Evolutionary conservation across 2,113 vertebrate species (phyloP), one percentile per base, ranked within the genome.

Genomic region (Thalassoma bifasciatum): DNA sequence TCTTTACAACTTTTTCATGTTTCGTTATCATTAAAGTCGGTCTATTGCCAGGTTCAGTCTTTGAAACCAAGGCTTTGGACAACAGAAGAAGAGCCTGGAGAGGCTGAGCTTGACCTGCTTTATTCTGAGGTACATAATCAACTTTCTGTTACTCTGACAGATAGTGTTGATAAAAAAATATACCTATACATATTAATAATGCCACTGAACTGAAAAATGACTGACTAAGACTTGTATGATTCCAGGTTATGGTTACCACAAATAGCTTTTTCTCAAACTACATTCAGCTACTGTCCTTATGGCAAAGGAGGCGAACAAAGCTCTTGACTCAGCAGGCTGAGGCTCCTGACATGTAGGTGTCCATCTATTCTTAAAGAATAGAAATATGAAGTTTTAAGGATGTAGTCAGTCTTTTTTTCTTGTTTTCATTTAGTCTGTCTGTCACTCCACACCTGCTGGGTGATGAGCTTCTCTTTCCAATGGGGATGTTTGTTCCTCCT

Each of bases 211-310:
- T 16, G 24, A n/a, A 63, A 23, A 36, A 54, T 34, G 5, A 47
- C 12, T 76, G n/a, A 77, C 30, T 22, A 11, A 4, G n/a, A 19
- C 19, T 19, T 61, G 21, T 73, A 4, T 68, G 8, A 57, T 78
- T 86, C 19, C 75, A 94, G 94, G 88, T 94, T 37, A 75, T 65
- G 5, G 30, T 93, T 56, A 77, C 53, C 72, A 68, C 79, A 49
- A 44, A 74, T 1, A 79, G 68, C 76, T 94, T 93, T 86, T 95
- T 95, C 86, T 91, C 90, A 71, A 94, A 93, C 87, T 94, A 93
- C 26, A 71, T 93, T 54, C 92, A 93, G 77, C 73, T 90, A 1
- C 91, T 94, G 36, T 74, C 88, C 30, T 68, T 94, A 64, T 75
- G 90, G 79, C 91, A 89, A 57, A 89, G 80, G 73, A 89, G 89